Evolutionary conservation across 2,888 invertebrate genomes (phyloP).

Genomic region (Meandrusa payeni): DNA sequence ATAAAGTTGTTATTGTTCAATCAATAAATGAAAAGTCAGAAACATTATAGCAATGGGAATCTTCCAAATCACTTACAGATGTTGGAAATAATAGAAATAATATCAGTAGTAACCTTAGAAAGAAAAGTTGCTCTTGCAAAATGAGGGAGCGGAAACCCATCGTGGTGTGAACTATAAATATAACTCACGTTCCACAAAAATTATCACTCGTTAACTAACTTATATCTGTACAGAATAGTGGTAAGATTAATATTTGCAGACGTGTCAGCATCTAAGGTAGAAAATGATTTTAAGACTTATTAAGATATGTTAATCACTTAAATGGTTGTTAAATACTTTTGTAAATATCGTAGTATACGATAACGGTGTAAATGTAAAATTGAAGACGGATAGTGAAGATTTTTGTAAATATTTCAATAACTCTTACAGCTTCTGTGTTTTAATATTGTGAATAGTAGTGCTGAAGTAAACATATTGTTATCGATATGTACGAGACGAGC

Average conservation of each 20-base stretch:
- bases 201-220: too few relatives aligned
- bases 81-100: constrained; percentile 43
- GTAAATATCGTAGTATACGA: constrained; percentile 39
- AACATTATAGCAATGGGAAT: constrained; percentile 68
- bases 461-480: not conserved
- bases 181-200: too few relatives aligned
- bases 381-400: constrained; percentile 67
- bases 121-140: constrained; percentile 71
- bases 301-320: constrained; percentile 9
- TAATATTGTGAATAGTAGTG: constrained; percentile 25
- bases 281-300: not conserved
- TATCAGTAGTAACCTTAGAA: constrained; percentile 47
- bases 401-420: constrained; percentile 53
- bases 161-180: constrained; percentile 45
- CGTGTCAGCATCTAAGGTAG: too few relatives aligned
- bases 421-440: constrained; percentile 34
- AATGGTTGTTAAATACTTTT: constrained; percentile 17
- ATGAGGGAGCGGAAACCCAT: constrained; percentile 64
- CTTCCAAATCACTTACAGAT: constrained; percentile 60
- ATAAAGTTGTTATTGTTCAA: constrained; percentile 24
- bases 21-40: constrained; percentile 48
- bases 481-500: constrained; percentile 28
- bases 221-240: too few relatives aligned
- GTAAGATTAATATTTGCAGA: too few relatives aligned
- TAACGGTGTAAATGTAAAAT: constrained; percentile 41